Conservation (phyloP, 2,113 vertebrate species). For the Parotia lawesii region DNA sequence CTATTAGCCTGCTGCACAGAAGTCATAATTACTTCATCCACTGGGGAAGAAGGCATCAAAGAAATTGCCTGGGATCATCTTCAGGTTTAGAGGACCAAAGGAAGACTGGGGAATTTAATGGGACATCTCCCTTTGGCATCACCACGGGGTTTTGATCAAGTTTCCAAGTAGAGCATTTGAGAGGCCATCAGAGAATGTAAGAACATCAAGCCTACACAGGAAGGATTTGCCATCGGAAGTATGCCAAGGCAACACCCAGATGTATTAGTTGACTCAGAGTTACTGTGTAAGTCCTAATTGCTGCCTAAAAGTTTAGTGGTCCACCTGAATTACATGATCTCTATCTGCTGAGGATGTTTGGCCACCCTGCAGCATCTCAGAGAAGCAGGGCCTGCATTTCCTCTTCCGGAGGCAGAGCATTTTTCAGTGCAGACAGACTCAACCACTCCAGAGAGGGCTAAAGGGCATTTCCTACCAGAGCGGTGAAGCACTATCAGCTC, state of each 20-base stretch:
- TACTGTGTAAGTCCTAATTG: slow-evolving; percentile 35
- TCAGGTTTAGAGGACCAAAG: slow-evolving; percentile 12
- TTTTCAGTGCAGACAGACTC: background rate
- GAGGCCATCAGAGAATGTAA: background rate
- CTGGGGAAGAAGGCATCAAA: slow-evolving; percentile 27
- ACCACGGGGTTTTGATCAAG: slow-evolving; percentile 21
- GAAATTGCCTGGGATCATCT: background rate
- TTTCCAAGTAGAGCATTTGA: background rate
- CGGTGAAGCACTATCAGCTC: background rate
- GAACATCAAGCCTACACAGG: slow-evolving; percentile 20
- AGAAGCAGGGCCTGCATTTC: background rate
- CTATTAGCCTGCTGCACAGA: slow-evolving; percentile 26
- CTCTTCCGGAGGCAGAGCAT: background rate
- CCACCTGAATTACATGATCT: slow-evolving; percentile 29
- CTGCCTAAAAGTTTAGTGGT: slow-evolving; percentile 45
- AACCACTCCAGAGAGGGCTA: background rate
- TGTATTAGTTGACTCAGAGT: slow-evolving; percentile 50
- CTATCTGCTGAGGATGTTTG: slow-evolving; percentile 42
- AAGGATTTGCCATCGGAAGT: slow-evolving; percentile 50
- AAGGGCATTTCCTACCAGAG: background rate
- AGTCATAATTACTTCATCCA: slow-evolving; percentile 42
- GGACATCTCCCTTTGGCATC: slow-evolving; percentile 4
- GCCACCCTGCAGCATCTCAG: slow-evolving; percentile 13
- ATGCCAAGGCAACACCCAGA: slow-evolving; percentile 33
- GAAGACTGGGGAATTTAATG: background rate